These are phyloP conservation scores for Valencia hispanica DNA, from an alignment of 2,797 vertebrate species.

Conservation along the genomic window DNA sequence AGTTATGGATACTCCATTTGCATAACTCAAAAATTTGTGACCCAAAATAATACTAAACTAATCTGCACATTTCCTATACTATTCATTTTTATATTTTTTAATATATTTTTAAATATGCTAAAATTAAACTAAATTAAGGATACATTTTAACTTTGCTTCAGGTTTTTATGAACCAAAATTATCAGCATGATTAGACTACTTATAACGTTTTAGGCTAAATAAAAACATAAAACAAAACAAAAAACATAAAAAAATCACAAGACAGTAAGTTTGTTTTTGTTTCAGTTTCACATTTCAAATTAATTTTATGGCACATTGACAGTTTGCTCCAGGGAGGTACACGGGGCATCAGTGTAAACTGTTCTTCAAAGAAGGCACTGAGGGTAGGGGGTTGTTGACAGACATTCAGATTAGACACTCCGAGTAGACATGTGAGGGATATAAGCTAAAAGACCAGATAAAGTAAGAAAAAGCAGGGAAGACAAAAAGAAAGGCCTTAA, in stretches of 20 bases:
- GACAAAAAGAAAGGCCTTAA: slow-evolving; percentile 4
- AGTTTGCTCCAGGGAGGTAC: background rate
- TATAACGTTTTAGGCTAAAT: background rate
- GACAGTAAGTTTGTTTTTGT: background rate
- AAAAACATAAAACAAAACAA: background rate
- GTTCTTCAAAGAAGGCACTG: background rate
- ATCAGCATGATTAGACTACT: background rate
- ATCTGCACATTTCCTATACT: background rate
- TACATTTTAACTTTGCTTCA: background rate
- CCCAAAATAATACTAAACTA: background rate
- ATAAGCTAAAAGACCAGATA: background rate
- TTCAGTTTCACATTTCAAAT: background rate
- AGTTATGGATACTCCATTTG: background rate
- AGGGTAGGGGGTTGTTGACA: background rate
- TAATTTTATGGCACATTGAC: background rate
- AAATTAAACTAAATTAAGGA: background rate
- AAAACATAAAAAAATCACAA: no score
- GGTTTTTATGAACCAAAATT: background rate
- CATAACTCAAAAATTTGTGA: background rate
- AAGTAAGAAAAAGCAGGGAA: background rate
- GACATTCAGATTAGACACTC: background rate
- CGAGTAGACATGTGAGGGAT: background rate
- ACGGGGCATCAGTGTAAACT: background rate
- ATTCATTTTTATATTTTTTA: background rate
- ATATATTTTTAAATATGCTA: background rate